A percentile compares a stretch with the other conserved stretches of the same genome.
Conservation (phyloP, 2,113 vertebrate species). For the Pedetes capensis region DNA sequence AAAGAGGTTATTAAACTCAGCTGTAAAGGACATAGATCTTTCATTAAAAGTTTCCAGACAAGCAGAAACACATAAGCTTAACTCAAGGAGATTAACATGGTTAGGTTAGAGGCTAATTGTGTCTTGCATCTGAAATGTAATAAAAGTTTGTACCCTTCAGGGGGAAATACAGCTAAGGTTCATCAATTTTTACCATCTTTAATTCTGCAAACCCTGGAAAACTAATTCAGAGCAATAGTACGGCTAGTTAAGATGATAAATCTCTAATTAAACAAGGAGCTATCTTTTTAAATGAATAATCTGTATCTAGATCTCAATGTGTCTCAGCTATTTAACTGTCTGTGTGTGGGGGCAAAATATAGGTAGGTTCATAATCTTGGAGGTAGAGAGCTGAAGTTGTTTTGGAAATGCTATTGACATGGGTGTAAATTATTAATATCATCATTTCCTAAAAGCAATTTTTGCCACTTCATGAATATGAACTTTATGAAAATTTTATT, state of each 20-base stretch:
- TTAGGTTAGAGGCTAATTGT: slow-evolving; percentile 73
- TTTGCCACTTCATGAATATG: slow-evolving; percentile 77
- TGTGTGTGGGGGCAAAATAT: slow-evolving; percentile 26
- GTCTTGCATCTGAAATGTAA: slow-evolving; percentile 71
- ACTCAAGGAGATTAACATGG: slow-evolving; percentile 68
- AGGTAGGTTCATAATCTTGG: slow-evolving; percentile 31
- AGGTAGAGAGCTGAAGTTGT: slow-evolving; percentile 51
- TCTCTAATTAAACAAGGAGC: slow-evolving; percentile 80
- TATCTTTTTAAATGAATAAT: slow-evolving; percentile 76
- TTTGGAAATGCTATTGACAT: slow-evolving; percentile 68
- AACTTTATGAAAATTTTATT: slow-evolving; percentile 80
- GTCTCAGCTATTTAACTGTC: slow-evolving; percentile 61
- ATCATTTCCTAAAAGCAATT: slow-evolving; percentile 69
- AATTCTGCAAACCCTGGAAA: slow-evolving; percentile 77
- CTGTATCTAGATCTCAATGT: slow-evolving; percentile 63
- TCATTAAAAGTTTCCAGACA: slow-evolving; percentile 72
- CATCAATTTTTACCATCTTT: slow-evolving; percentile 82
- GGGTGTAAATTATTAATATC: slow-evolving; percentile 65
- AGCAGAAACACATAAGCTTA: slow-evolving; percentile 65
- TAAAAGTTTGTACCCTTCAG: slow-evolving; percentile 62
- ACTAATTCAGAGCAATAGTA: slow-evolving; percentile 76
- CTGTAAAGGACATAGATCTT: slow-evolving; percentile 75
- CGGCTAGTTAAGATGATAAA: slow-evolving; percentile 79
- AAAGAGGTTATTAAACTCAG: slow-evolving; percentile 62
- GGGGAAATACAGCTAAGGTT: slow-evolving; percentile 64